Evolutionary conservation across 2,113 vertebrate species (phyloP), one percentile per base, ranked within the genome.

Genomic region (Salvelinus alpinus): DNA sequence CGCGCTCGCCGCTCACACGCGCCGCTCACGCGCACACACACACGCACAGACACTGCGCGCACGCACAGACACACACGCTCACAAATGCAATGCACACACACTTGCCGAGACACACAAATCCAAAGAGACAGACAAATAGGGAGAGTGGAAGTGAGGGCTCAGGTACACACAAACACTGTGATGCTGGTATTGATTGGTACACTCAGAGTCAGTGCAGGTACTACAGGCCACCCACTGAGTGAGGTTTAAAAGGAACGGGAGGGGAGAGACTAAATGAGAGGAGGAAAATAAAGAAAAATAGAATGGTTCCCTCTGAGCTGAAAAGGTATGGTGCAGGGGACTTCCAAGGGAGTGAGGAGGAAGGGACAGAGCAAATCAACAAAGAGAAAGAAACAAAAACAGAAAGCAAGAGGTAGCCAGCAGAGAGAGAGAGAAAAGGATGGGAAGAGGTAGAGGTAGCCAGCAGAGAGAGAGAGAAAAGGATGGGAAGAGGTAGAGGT

Each of bases 371-470:
- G 64, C 34, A 44, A 38, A 54, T 68, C n/a, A 38, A 78, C 16
- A 73, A 68, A 70, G 72, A 71, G 44, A 22, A 14, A 25, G 14
- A 18, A 22, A 64, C 38, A 67, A 64, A 54, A 67, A 2, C n/a
- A 67, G 47, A 14, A 62, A 22, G 4, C 1, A 2, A 11, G n/a
- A 18, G 71, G 69, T 79, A 24, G 24, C 24, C 24, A 24, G 24
- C 24, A 75, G 74, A 72, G 73, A 51, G 5, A 29, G 29, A 0
- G 59, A 74, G 74, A 54, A 64, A 29, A 24, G 68, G 31, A 24
- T 1, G 6, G 18, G 4, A 7, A 20, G 2, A 74, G 24, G 24
- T 24, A 38, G 25, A 25, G 12, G 57, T 5, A 34, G 71, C 20
- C 5, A 5, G 2, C 31, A 34, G 24, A 1, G 64, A 74, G 51